Percentiles rank a stretch among this genome's conserved stretches.
Conservation (phyloP, 2,888 invertebrate genomes). For the Amphipyra tragopoginis region DNA sequence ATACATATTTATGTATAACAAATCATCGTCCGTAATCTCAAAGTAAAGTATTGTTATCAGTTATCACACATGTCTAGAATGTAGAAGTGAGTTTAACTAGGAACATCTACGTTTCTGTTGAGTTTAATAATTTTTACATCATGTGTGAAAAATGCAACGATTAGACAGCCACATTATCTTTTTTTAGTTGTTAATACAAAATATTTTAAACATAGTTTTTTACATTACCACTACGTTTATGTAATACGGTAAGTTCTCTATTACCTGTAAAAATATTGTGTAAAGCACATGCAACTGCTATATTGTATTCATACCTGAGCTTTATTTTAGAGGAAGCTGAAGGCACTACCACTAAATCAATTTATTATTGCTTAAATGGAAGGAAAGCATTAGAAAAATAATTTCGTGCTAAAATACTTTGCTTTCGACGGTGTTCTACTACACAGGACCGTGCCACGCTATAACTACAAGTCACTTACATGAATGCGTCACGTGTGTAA, state of each 20-base stretch:
- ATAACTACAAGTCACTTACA: conserved; percentile 75
- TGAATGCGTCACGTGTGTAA: conserved; percentile 60
- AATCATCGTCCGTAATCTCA: conserved; percentile 72
- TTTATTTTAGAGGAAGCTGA: conserved; percentile 85
- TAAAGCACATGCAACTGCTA: conserved; percentile 86
- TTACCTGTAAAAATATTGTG: conserved; percentile 88
- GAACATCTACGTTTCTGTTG: conserved; percentile 81
- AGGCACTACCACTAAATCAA: conserved; percentile 88
- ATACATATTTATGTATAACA: conserved; percentile 45
- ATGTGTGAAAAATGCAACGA: conserved; percentile 87
- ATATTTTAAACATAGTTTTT: conserved; percentile 82
- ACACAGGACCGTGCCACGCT: conserved; percentile 75
- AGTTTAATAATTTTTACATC: conserved; percentile 72
- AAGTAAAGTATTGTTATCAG: conserved; percentile 62
- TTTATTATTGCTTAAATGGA: conserved; percentile 84
- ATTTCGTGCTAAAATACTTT: conserved; percentile 82
- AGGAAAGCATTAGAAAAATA: conserved; percentile 87
- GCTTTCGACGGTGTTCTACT: conserved; percentile 77
- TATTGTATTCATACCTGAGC: conserved; percentile 78
- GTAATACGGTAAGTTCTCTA: conserved; percentile 86
- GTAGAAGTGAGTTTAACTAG: conserved; percentile 80
- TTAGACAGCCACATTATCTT: conserved; percentile 84
- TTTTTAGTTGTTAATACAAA: conserved; percentile 81
- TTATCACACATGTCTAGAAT: conserved; percentile 80
- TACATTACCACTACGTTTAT: conserved; percentile 85